Evolutionary conservation across 2,113 vertebrate species (phyloP).

Genomic region (Desmodus rotundus): DNA sequence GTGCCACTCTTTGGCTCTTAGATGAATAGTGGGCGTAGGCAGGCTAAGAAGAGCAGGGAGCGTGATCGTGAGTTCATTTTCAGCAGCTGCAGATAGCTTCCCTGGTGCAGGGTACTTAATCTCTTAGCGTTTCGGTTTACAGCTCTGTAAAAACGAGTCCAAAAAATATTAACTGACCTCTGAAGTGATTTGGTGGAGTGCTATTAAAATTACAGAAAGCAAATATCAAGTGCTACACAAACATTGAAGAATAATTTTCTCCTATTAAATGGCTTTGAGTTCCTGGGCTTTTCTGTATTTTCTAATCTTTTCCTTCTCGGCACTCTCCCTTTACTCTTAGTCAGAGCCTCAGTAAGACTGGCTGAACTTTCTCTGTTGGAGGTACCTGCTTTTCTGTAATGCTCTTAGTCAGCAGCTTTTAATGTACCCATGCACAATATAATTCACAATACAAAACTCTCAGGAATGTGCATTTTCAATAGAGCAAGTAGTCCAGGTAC

Average conservation of each 20-base stretch:
- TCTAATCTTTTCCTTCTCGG: neutral
- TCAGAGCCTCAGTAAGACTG: neutral
- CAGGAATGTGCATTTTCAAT: neutral
- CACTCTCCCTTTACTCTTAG: neutral
- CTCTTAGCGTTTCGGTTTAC: conserved; percentile 21
- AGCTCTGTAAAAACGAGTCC: conserved; percentile 17
- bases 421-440: too few species aligned
- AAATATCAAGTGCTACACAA: conserved; percentile 10
- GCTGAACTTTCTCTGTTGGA: neutral
- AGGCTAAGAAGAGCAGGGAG: neutral
- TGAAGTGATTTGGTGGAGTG: neutral
- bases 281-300: neutral
- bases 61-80: neutral
- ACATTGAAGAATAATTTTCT: conserved; percentile 33
- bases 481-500: neutral
- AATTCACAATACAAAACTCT: neutral
- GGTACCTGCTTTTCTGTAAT: neutral
- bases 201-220: conserved; percentile 40
- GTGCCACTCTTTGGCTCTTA: neutral
- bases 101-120: conserved; percentile 23
- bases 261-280: conserved; percentile 8
- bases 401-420: neutral
- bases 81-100: conserved; percentile 27
- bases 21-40: neutral
- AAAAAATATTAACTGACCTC: neutral